Evolutionary conservation across 2,797 vertebrate genomes (phyloP), one percentile per base, ranked within the genome.

Genomic region (Hirundo rustica): DNA sequence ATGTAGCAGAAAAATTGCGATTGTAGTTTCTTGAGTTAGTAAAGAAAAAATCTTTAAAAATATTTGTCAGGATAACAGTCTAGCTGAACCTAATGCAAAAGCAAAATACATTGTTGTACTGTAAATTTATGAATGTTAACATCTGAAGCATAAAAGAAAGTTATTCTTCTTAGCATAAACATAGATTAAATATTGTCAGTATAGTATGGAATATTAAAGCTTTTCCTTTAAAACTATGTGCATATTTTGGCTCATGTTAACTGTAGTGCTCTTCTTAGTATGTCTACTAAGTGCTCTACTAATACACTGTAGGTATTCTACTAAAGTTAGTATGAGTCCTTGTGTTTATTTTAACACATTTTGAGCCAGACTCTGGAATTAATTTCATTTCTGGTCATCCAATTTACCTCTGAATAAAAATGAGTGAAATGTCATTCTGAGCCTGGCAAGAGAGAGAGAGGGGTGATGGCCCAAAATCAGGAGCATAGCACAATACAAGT

Each of bases 391-490:
- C 55, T 53, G 11, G 27, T 82, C 81, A 44, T 80, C 57, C 75
- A 79, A 34, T 91, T 93, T 90, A 55, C 54, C 10, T 79, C 67
- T 64, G 57, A 89, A 71, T 73, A 64, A 86, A 90, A 96, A 57
- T 22, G 16, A 65, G 47, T 72, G 19, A 88, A 78, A 42, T 75
- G 54, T 53, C 78, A 86, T 36, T 62, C 51, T 81, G 51, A 72
- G 47, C 48, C 72, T 95, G 62, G 44, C 8, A 23, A 62, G 44
- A 87, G 60, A 50, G 50, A 48, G 42, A 20, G 22, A 30, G 34
- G 13, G 14, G 9, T 66, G 58, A 38, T 62, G 60, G 80, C 60
- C 51, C 65, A 70, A 85, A 91, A 70, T 84, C 62, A 62, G 70
- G 68, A 84, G 36, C 36, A 13, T 53, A 72, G 16, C 54, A 44